These are phyloP conservation scores for Pectinophora gossypiella DNA, from an alignment of 1,140 invertebrate genomes.

Conservation along the genomic window DNA sequence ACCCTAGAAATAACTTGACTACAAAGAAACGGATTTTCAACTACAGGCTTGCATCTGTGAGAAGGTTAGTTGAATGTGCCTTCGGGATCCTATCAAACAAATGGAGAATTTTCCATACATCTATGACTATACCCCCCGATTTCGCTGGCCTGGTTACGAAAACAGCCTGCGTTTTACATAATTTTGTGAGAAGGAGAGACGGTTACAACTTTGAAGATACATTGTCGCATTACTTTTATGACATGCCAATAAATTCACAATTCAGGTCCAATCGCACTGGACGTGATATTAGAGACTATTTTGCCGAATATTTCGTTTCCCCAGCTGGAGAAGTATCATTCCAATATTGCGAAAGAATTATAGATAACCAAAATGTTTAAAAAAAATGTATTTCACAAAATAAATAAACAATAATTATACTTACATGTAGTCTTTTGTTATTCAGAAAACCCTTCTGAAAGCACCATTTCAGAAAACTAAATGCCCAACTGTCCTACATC, in stretches of 20 bases:
- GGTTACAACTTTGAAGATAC: slow-evolving; percentile 14
- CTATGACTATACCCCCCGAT: slow-evolving; percentile 19
- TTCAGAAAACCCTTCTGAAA: too few relatives aligned
- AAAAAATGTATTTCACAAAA: neutral
- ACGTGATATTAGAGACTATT: slow-evolving; percentile 1
- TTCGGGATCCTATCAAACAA: slow-evolving; percentile 70
- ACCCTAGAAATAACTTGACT: slow-evolving; percentile 20
- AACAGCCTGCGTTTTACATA: slow-evolving; percentile 27
- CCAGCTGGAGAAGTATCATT: slow-evolving; percentile 5
- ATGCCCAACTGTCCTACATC: too few relatives aligned
- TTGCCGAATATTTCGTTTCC: slow-evolving; percentile 8
- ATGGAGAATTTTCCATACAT: slow-evolving; percentile 26
- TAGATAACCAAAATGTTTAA: too few relatives aligned
- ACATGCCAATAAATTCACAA: neutral
- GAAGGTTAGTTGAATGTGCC: slow-evolving; percentile 52
- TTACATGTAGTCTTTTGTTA: neutral
- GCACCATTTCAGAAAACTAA: too few relatives aligned
- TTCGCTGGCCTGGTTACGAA: slow-evolving; percentile 22
- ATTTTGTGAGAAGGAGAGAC: slow-evolving; percentile 19
- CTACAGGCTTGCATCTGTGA: slow-evolving; percentile 49
- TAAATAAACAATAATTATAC: neutral
- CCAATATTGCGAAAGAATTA: slow-evolving; percentile 6
- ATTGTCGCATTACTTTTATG: slow-evolving; percentile 8
- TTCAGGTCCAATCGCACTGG: neutral
- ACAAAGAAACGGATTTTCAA: slow-evolving; percentile 54